phyloP scores from a whole-genome alignment of 2,113 vertebrate genomes.

The Erinaceus europaeus region DNA sequence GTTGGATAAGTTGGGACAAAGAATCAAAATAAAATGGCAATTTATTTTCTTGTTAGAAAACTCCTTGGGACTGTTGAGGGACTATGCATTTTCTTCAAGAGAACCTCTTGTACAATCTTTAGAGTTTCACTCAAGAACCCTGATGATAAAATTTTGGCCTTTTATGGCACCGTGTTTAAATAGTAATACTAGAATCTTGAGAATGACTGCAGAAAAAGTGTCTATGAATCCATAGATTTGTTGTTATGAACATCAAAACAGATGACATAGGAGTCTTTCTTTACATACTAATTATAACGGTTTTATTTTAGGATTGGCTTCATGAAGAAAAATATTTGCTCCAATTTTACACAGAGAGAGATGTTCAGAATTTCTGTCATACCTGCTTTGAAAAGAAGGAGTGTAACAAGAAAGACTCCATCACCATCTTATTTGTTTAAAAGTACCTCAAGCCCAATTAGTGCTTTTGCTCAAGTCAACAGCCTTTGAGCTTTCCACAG shows the following conservation, averaged over 20 bases:
- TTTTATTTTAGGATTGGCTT: neutral
- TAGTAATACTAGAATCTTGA: neutral
- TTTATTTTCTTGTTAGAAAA: neutral
- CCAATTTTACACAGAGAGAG: neutral
- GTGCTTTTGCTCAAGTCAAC: constrained; percentile 53
- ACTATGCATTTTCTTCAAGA: neutral
- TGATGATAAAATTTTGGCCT: constrained; percentile 6
- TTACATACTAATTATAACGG: neutral
- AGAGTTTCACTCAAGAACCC: neutral
- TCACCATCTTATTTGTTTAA: constrained; percentile 1
- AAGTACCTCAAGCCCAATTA: constrained; percentile 53
- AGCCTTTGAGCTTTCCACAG: constrained; percentile 46
- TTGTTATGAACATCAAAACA: neutral
- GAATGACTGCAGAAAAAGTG: neutral
- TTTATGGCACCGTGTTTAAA: neutral
- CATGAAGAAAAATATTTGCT: constrained; percentile 23
- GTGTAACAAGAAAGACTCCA: neutral
- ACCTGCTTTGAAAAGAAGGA: neutral
- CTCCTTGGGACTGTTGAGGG: neutral
- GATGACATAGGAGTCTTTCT: neutral
- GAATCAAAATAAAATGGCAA: neutral
- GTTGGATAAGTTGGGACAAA: neutral
- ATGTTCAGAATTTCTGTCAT: neutral
- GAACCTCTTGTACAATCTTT: neutral
- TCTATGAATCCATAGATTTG: neutral